phyloP scores from a whole-genome alignment of 2,888 invertebrate species.

The Cosmia trapezina region DNA sequence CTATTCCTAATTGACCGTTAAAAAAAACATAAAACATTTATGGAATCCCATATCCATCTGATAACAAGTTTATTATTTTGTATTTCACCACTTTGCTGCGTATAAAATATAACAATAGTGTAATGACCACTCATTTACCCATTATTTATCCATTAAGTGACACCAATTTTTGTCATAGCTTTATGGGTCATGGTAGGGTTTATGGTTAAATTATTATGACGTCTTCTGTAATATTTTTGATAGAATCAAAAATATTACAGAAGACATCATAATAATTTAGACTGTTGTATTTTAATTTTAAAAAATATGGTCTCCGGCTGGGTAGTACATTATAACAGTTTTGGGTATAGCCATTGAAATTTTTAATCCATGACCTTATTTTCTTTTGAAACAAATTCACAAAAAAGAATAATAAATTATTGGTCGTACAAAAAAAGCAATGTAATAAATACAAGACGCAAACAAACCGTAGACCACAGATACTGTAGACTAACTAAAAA shows the following conservation, averaged over 20 bases:
- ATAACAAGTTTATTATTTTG: conserved; percentile 23
- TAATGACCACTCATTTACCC: conserved; percentile 48
- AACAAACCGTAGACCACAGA: neutral
- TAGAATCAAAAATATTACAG: conserved; percentile 8
- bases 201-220: too few relatives aligned
- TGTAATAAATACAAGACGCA: neutral
- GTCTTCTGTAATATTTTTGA: too few relatives aligned
- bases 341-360: neutral
- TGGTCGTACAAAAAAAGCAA: too few relatives aligned
- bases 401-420: neutral
- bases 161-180: conserved; percentile 15
- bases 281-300: neutral
- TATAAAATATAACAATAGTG: conserved; percentile 35
- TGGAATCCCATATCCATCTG: conserved; percentile 10
- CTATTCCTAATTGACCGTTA: neutral
- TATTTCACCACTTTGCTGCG: conserved; percentile 5
- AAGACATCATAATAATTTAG: conserved; percentile 23
- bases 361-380: neutral
- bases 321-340: neutral
- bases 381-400: neutral
- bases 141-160: conserved; percentile 52
- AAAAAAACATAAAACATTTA: conserved; percentile 8
- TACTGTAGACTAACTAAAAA: neutral
- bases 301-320: neutral
- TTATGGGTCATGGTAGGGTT: too few relatives aligned